Conservation (phyloP, 2,113 vertebrate genomes). For the Hemiprocne comata region DNA sequence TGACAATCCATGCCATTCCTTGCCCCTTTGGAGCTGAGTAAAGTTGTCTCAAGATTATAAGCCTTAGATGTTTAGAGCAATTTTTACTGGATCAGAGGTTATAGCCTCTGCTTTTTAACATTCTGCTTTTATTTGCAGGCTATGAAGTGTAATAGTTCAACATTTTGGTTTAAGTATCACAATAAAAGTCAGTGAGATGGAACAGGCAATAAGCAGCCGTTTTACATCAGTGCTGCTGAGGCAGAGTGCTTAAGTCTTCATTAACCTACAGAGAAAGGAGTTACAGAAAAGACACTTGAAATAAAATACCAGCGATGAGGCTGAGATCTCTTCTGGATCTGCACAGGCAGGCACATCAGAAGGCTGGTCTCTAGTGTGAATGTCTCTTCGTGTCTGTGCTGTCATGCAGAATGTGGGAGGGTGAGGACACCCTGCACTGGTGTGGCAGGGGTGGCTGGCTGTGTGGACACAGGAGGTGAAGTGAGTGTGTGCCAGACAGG, state of each 20-base stretch:
- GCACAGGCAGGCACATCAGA: not conserved
- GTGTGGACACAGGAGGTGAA: not conserved
- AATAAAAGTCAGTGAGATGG: conserved; percentile 85
- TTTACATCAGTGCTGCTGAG: conserved; percentile 78
- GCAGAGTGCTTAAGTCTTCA: conserved; percentile 72
- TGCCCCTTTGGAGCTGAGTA: conserved; percentile 39
- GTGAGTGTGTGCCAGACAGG: not conserved
- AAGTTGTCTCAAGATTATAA: conserved; percentile 75
- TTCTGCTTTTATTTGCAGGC: conserved; percentile 83
- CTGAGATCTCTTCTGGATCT: not conserved
- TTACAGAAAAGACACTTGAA: conserved; percentile 39
- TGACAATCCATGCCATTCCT: conserved; percentile 36
- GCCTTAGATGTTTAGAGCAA: conserved; percentile 63
- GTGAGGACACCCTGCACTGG: fast-evolving
- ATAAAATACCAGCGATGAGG: conserved; percentile 14
- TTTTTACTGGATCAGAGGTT: conserved; percentile 77
- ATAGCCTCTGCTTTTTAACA: conserved; percentile 79
- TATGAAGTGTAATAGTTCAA: conserved; percentile 85
- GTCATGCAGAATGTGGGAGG: not conserved
- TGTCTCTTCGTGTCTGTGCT: not conserved
- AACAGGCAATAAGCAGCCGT: conserved; percentile 81
- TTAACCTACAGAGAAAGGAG: conserved; percentile 72
- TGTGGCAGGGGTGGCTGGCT: not conserved
- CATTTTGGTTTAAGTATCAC: conserved; percentile 85
- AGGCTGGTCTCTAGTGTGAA: not conserved